These are phyloP conservation scores for rat (Rattus norvegicus) DNA, from an alignment of 2,113 vertebrate genomes.

Conservation along the genomic window GRCr8 NC_086039.1:120019501-120020000, in stretches of 20 bases:
- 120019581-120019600: not conserved
- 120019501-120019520: not conserved
- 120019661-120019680: not conserved
- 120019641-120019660: not conserved
- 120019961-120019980: slow-evolving; percentile 34
- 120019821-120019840: slow-evolving; percentile 51
- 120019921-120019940: slow-evolving; percentile 48
- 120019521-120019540: not conserved
- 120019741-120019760: slow-evolving; percentile 32
- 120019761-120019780: not conserved
- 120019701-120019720: not conserved
- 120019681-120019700: not conserved
- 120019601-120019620: not conserved
- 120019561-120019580: slow-evolving; percentile 2
- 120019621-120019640: not conserved
- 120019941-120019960: slow-evolving; percentile 20
- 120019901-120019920: slow-evolving; percentile 30
- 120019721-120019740: slow-evolving; percentile 14
- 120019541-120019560: not conserved
- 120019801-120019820: slow-evolving; percentile 44
- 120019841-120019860: slow-evolving; percentile 36
- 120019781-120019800: not conserved
- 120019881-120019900: not conserved
- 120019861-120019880: not conserved
- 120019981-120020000: not conserved